Conservation (phyloP, 1,140 invertebrate genomes). For the Paracyclopina nana region DNA sequence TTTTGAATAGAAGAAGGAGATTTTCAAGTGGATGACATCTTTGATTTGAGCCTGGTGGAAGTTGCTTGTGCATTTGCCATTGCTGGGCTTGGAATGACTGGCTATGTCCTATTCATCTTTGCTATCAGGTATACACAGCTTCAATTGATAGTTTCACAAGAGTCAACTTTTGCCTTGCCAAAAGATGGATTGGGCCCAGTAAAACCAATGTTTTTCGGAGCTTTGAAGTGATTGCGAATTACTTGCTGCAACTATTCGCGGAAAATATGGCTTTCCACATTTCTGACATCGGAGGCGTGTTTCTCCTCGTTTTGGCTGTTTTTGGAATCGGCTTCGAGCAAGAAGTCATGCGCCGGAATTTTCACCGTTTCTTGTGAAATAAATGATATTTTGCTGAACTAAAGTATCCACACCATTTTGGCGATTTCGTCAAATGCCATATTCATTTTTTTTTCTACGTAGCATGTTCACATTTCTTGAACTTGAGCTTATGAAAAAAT, state of each 20-base stretch:
- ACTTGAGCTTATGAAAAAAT: too few species aligned
- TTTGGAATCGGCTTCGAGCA: background rate
- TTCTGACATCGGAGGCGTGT: background rate
- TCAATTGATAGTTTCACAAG: too few species aligned
- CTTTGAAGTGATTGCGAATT: background rate
- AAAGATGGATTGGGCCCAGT: background rate
- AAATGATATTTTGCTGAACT: too few species aligned
- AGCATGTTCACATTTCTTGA: too few species aligned
- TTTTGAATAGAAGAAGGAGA: background rate
- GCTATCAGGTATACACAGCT: background rate
- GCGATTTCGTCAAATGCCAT: too few species aligned
- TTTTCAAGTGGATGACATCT: background rate
- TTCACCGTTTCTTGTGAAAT: too few species aligned
- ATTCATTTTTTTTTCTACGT: too few species aligned
- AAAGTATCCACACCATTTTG: too few species aligned
- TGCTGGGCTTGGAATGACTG: background rate
- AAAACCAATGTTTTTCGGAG: constrained; percentile 1
- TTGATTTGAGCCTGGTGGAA: background rate
- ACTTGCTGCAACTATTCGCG: background rate
- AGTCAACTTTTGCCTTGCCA: background rate
- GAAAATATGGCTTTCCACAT: background rate
- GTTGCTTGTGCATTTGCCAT: background rate
- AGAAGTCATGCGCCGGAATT: constrained; percentile 1
- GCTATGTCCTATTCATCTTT: background rate
- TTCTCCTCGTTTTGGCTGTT: background rate